Evolutionary conservation across 2,797 vertebrate species (phyloP).

Genomic region (Denticeps clupeoides): DNA sequence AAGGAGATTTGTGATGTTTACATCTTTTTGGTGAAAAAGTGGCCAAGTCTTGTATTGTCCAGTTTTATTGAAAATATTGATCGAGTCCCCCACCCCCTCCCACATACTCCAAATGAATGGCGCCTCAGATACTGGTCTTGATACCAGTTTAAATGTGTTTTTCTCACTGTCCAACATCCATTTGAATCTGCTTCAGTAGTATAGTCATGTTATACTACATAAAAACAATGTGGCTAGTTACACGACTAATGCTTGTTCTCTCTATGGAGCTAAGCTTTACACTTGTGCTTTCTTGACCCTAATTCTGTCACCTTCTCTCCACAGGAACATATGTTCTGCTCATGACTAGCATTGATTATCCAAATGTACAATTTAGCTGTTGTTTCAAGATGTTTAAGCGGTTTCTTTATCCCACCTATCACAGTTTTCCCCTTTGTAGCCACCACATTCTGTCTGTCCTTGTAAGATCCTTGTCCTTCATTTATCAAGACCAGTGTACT

Average conservation of each 20-base stretch:
- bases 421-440: constrained; percentile 33
- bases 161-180: constrained; percentile 16
- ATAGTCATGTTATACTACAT: too few relatives aligned
- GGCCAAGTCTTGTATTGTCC: constrained; percentile 32
- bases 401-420: too few relatives aligned
- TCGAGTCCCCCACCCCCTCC: constrained; percentile 7
- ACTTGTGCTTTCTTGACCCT: constrained; percentile 25
- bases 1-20: constrained; percentile 30
- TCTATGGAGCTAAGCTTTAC: constrained; percentile 28
- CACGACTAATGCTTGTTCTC: too few relatives aligned
- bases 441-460: constrained; percentile 30
- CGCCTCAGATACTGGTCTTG: constrained; percentile 25
- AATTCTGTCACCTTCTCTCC: constrained; percentile 34
- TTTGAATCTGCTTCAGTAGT: constrained; percentile 26
- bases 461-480: constrained; percentile 29
- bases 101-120: too few relatives aligned
- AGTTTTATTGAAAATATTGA: constrained; percentile 26
- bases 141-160: too few relatives aligned
- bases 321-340: constrained; percentile 24
- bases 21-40: constrained; percentile 38
- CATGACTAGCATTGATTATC: constrained; percentile 22
- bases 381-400: too few relatives aligned
- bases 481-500: constrained; percentile 47
- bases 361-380: too few relatives aligned
- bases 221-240: too few relatives aligned